Percentiles rank a stretch among this genome's conserved stretches.
phyloP scores from a whole-genome alignment of 2,797 vertebrate genomes.

The Gorsachius magnificus region DNA sequence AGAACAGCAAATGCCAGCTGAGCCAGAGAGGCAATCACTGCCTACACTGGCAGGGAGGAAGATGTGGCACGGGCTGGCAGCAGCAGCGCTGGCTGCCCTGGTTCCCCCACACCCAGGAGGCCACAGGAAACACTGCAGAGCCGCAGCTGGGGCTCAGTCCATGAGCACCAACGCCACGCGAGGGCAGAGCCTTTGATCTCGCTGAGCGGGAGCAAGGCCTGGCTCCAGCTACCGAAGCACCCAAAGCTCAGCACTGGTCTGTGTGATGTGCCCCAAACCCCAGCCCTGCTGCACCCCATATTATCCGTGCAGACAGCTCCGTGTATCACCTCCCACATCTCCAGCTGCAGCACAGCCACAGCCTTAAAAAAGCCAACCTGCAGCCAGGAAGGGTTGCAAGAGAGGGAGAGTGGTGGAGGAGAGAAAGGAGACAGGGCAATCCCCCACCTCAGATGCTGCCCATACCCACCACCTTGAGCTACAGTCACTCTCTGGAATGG shows the following conservation, averaged over 20 bases:
- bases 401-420: not conserved
- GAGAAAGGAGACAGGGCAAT: not conserved
- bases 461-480: not conserved
- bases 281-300: not conserved
- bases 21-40: not conserved
- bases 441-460: rapidly evolving
- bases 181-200: not conserved
- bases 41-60: not conserved
- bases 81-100: not conserved
- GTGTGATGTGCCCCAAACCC: not conserved
- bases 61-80: not conserved
- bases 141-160: not conserved
- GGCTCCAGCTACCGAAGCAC: not conserved
- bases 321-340: not conserved
- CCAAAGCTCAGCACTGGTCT: not conserved
- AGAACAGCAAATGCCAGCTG: not conserved
- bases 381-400: not conserved
- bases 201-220: not conserved
- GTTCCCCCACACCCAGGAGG: not conserved
- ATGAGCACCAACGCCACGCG: not conserved
- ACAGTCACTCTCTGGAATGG: not conserved
- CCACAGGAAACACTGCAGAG: not conserved
- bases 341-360: not conserved
- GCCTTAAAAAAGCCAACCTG: not conserved
- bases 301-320: not conserved